Conservation (phyloP, 2,888 invertebrate species). For the Andrena marginata region DNA sequence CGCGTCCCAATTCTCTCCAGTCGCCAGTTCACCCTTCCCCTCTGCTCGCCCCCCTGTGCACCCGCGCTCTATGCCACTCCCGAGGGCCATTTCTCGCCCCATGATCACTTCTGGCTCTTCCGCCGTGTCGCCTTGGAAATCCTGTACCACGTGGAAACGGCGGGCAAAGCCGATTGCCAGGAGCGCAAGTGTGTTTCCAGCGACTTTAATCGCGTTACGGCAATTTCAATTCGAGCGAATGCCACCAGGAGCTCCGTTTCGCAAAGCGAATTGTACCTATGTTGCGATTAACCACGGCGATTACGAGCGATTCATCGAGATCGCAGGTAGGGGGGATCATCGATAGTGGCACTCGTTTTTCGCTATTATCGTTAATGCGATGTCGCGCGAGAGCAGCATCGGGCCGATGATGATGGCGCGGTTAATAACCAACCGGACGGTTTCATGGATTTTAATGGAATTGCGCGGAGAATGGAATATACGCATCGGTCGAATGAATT, state of each 20-base stretch:
- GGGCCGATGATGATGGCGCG: slow-evolving; percentile 24
- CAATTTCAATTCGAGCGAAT: too few relatives aligned
- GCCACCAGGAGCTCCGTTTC: neutral
- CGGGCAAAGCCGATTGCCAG: too few relatives aligned
- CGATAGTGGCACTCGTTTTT: slow-evolving; percentile 48
- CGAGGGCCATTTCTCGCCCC: too few relatives aligned
- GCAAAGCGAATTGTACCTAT: slow-evolving; percentile 13
- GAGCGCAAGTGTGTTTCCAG: too few relatives aligned
- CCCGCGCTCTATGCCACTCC: too few relatives aligned
- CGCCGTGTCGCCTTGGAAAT: too few relatives aligned
- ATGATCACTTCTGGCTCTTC: too few relatives aligned
- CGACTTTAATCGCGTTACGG: too few relatives aligned
- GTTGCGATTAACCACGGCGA: neutral
- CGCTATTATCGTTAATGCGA: slow-evolving; percentile 57
- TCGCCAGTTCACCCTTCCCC: neutral
- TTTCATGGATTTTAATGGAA: slow-evolving; percentile 61
- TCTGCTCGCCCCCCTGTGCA: neutral
- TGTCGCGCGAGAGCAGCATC: slow-evolving; percentile 38
- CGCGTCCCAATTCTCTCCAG: slow-evolving; percentile 12
- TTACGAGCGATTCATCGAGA: slow-evolving; percentile 30
- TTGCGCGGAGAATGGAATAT: slow-evolving; percentile 41
- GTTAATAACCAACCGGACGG: slow-evolving; percentile 43
- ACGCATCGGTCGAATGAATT: slow-evolving; percentile 19
- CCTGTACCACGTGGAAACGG: too few relatives aligned
- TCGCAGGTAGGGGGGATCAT: slow-evolving; percentile 13